phyloP scores from a whole-genome alignment of 2,797 vertebrate species.

The Gastrophryne carolinensis region DNA sequence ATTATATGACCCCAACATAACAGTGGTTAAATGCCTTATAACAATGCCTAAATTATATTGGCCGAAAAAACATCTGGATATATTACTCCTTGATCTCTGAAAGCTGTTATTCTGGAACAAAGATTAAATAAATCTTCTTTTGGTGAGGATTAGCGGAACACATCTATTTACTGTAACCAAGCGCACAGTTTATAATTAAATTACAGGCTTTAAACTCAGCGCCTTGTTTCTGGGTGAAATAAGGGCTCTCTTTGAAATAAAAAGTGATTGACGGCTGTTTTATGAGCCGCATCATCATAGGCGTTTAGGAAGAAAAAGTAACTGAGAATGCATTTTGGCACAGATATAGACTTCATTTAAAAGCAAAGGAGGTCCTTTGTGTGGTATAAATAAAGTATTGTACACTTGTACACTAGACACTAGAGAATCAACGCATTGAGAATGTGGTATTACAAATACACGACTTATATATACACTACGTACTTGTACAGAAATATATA shows the following conservation, averaged over 20 bases:
- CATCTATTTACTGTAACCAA: background rate
- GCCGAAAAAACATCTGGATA: background rate
- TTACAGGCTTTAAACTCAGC: background rate
- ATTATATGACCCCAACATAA: background rate
- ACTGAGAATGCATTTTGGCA: background rate
- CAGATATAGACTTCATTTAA: background rate
- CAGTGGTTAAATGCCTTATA: background rate
- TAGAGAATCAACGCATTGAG: background rate
- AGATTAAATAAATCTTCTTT: background rate
- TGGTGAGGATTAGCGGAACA: background rate
- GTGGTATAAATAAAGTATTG: background rate
- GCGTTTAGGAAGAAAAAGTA: background rate
- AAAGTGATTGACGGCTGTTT: background rate
- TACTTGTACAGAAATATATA: too few species aligned
- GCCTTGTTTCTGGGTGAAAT: background rate
- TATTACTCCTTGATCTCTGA: background rate
- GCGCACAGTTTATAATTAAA: constrained; percentile 3
- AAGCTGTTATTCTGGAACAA: background rate
- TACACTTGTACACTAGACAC: too few species aligned
- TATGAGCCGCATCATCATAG: background rate
- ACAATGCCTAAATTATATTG: too few species aligned
- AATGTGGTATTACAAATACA: background rate
- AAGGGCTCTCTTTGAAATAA: background rate
- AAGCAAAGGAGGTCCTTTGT: background rate
- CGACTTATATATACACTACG: background rate